Evolutionary conservation across 2,797 vertebrate species (phyloP), one percentile per base, ranked within the genome.

Genomic region (Macropus fuliginosus): DNA sequence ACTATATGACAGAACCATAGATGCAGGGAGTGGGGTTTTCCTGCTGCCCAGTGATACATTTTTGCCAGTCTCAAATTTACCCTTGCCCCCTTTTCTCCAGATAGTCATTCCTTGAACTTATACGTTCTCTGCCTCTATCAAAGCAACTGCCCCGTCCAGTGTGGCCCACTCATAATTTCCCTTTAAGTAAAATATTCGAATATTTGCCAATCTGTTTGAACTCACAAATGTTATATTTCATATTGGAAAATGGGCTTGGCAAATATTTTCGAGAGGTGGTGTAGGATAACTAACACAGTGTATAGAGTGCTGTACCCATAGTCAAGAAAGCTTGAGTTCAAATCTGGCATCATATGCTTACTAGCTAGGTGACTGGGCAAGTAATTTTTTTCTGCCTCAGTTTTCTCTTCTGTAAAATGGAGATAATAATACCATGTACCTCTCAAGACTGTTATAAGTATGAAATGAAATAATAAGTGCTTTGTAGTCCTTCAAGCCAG

Each of bases 151-250:
- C 74, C 40, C 27, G 27, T 81, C 40, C 74, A 46, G 40, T 40
- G 6, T 81, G 40, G 18, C 21, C 40, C 8, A 52, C 40, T 24
- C 8, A 3, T 81, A 81, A 81, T 27, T 81, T 81, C 18, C 74
- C 66, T 81, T 31, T 93, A 34, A 54, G 57, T 91, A 6, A 52
- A 34, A 28, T 59, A 27, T 89, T 95, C 90, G 16, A 40, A 46
- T 91, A 62, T 52, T 54, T 56, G 93, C 34, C 40, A 28, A 46
- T 16, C 2, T 66, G 59, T 94, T 96, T 95, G 66, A 46, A 93
- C 94, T 97, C 40, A 89, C 29, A 46, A 18, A 27, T 56, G 8
- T 81, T 81, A 56, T 56, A 12, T 93, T 96, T 96, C 90, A 95
- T 40, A 94, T 93, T 66, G 91, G 66, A 40, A 10, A 66, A 46